These are phyloP conservation scores for Cartodere bifasciata DNA, from an alignment of 2,888 invertebrate genomes.

Conservation along the genomic window DNA sequence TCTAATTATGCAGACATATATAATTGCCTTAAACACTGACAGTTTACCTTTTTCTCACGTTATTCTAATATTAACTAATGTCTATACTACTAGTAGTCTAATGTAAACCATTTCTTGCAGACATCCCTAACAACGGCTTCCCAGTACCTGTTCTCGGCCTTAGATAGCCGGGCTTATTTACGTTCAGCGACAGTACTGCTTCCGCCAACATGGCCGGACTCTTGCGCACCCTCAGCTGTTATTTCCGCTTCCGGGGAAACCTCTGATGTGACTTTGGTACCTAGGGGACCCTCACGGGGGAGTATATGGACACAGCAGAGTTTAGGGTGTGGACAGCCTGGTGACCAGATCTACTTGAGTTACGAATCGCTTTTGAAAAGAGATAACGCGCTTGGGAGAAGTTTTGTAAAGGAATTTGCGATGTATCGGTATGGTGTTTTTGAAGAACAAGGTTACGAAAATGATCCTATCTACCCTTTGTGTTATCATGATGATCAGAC, in stretches of 20 bases:
- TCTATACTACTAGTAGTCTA: too few species aligned
- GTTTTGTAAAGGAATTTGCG: slow-evolving; percentile 48
- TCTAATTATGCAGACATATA: too few species aligned
- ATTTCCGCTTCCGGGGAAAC: slow-evolving; percentile 38
- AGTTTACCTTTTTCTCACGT: too few species aligned
- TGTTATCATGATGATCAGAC: slow-evolving; percentile 38
- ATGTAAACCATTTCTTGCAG: slow-evolving; percentile 33
- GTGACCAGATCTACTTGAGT: slow-evolving; percentile 44
- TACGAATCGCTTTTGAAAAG: slow-evolving; percentile 31
- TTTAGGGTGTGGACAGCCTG: slow-evolving; percentile 43
- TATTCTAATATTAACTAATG: too few species aligned
- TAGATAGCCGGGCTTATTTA: slow-evolving; percentile 44
- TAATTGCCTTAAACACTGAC: too few species aligned
- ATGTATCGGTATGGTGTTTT: slow-evolving; percentile 57
- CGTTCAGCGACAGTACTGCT: slow-evolving; percentile 45
- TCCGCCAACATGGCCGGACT: slow-evolving; percentile 45
- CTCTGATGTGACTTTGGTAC: slow-evolving; percentile 41
- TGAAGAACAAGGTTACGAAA: slow-evolving; percentile 48
- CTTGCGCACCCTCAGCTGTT: slow-evolving; percentile 33
- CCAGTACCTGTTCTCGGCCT: slow-evolving; percentile 41
- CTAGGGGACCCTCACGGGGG: slow-evolving; percentile 39
- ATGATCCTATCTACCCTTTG: slow-evolving; percentile 44
- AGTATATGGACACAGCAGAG: slow-evolving; percentile 50
- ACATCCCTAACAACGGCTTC: slow-evolving; percentile 42
- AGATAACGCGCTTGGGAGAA: slow-evolving; percentile 33